A percentile compares a stretch with the other conserved stretches of the same genome.
Conservation (phyloP, 2,113 vertebrate species). For the Panurus biarmicus region DNA sequence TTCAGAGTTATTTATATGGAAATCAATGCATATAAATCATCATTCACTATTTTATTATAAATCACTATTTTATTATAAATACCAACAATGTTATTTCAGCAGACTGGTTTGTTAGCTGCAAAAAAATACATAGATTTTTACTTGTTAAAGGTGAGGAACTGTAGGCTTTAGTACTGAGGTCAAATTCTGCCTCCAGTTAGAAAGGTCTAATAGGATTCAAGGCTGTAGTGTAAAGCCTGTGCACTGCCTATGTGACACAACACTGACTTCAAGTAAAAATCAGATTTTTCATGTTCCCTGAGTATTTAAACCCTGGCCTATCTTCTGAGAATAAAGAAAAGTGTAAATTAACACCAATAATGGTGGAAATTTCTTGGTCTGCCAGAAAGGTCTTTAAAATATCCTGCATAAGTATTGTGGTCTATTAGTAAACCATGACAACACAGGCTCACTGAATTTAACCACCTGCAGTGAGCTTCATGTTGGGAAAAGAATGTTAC, state of each 20-base stretch:
- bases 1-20: neutral
- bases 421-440: neutral
- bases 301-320: neutral
- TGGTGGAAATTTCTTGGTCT: neutral
- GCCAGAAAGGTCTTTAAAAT: neutral
- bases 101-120: neutral
- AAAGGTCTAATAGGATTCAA: neutral
- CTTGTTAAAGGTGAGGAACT: neutral
- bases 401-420: neutral
- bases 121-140: neutral
- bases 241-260: neutral
- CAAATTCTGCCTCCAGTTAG: neutral
- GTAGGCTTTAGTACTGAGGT: neutral
- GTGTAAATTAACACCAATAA: neutral
- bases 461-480: neutral
- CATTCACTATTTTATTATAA: neutral
- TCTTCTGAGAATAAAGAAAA: neutral
- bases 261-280: neutral
- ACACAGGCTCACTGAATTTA: neutral
- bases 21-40: neutral
- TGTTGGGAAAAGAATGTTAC: neutral
- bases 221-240: neutral
- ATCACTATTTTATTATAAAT: neutral
- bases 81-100: neutral
- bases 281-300: fast-evolving